phyloP scores from a whole-genome alignment of 2,113 vertebrate genomes.

The Cercocebus atys region DNA sequence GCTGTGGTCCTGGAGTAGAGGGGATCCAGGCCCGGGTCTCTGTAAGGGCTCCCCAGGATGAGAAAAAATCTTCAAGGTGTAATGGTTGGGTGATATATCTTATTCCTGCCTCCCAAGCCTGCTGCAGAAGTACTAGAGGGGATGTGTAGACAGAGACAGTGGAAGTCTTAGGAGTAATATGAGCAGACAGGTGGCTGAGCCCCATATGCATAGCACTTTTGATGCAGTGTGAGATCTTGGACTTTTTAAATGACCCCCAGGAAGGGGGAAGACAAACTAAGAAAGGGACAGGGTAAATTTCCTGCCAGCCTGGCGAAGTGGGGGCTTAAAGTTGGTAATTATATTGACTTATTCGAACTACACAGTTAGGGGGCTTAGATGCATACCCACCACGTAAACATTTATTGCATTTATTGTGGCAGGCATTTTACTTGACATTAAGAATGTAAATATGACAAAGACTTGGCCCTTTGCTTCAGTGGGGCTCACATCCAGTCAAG shows the following conservation, averaged over 20 bases:
- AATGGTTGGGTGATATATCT: background rate
- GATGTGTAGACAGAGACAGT: background rate
- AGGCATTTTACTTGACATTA: background rate
- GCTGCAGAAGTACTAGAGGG: background rate
- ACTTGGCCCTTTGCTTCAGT: background rate
- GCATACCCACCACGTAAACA: background rate
- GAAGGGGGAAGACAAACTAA: background rate
- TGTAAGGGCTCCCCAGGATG: background rate
- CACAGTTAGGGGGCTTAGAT: background rate
- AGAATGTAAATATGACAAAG: background rate
- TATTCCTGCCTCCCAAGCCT: background rate
- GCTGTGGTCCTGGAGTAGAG: background rate
- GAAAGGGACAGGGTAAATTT: background rate
- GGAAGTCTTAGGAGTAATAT: background rate
- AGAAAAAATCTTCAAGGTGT: background rate
- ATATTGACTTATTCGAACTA: constrained; percentile 10
- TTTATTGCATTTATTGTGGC: background rate
- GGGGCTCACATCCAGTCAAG: background rate
- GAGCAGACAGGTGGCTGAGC: background rate
- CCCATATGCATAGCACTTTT: background rate
- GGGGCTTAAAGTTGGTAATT: background rate
- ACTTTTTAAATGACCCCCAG: background rate
- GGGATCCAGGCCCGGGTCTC: background rate
- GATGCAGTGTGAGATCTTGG: background rate
- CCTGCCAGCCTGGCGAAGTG: background rate